phyloP scores from a whole-genome alignment of 2,888 invertebrate genomes.

The Andrena haemorrhoa region DNA sequence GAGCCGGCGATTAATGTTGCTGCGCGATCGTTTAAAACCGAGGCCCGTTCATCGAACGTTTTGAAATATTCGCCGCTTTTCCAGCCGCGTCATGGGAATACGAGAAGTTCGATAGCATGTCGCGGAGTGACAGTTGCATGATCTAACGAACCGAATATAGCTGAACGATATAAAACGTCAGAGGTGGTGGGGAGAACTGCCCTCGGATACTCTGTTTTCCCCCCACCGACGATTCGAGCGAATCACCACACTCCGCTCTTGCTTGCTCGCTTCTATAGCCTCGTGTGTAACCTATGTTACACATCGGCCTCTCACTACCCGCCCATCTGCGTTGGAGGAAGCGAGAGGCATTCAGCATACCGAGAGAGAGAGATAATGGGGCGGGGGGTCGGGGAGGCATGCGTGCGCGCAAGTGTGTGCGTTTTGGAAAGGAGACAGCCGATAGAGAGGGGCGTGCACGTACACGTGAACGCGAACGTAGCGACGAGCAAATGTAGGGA shows the following conservation, averaged over 20 bases:
- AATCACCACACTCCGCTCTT: constrained; percentile 62
- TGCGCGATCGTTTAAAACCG: constrained; percentile 12
- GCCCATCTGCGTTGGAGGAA: constrained; percentile 56
- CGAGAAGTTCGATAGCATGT: constrained; percentile 72
- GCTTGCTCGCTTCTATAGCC: constrained; percentile 37
- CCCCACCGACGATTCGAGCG: constrained; percentile 54
- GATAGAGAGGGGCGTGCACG: neutral
- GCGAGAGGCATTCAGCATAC: constrained; percentile 31
- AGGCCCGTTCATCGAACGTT: constrained; percentile 26
- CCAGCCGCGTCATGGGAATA: constrained; percentile 59
- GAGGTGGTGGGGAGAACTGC: constrained; percentile 54
- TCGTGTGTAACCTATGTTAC: constrained; percentile 59
- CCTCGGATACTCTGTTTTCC: constrained; percentile 53
- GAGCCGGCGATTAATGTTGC: neutral
- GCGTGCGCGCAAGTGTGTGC: constrained; percentile 13
- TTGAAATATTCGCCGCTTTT: constrained; percentile 50
- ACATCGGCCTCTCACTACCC: constrained; percentile 54
- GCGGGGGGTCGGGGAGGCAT: neutral
- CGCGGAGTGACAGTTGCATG: constrained; percentile 76
- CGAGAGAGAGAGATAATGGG: neutral
- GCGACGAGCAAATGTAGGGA: constrained; percentile 24
- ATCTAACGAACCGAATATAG: constrained; percentile 78
- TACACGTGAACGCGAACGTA: neutral
- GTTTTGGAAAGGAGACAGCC: constrained; percentile 23
- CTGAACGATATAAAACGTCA: constrained; percentile 74